Base-by-base conservation (phyloP, 2,797 vertebrate species). In the Decapterus maruadsi region DNA sequence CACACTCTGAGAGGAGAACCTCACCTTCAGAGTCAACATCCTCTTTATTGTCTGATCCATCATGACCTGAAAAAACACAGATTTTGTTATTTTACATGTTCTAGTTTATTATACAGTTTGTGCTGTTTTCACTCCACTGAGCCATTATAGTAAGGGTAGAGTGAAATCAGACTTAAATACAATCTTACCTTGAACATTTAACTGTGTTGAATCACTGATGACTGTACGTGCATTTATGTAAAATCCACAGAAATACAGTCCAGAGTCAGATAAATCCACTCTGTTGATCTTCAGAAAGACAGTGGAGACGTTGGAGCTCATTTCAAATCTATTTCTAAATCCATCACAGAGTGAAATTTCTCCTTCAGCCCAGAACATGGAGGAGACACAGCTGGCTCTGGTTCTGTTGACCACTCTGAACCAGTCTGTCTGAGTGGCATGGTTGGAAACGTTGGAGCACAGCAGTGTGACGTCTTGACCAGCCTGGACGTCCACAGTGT, bases 171-270 rank as follows among this genome's bases (percentile, higher is more conserved):
- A 13, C n/a, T 0, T 8, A 0, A 71, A 17, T 19, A 3, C 2
- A 19, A 4, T 71, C 66, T 77, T 81, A 83, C 83, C 81, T 66
- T 36, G 3, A 67, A 86, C 34, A 1, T 46, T 74, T 22, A 89
- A 53, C 11, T 77, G 22, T 29, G 29, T 65, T 42, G 31, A 20
- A 22, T 6, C 48, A 0, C 3, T 19, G 50, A 72, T 10, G 22
- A 81, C 59, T 12, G 29, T 76, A 14, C 68, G 55, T 56, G 0
- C 1, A 0, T 9, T 20, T 0, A 6, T 14, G 60, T 80, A 86
- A 48, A 82, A 75, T 53, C 86, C 91, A 81, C 87, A 92, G 72
- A 83, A 90, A 71, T 89, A 91, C 40, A 87, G n/a, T 6, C 87
- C 91, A 29, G 80, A 60, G 48, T 92, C 85, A 31, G 61, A 75